phyloP scores from a whole-genome alignment of 2,113 vertebrate species.

The Crotalus viridis region DNA sequence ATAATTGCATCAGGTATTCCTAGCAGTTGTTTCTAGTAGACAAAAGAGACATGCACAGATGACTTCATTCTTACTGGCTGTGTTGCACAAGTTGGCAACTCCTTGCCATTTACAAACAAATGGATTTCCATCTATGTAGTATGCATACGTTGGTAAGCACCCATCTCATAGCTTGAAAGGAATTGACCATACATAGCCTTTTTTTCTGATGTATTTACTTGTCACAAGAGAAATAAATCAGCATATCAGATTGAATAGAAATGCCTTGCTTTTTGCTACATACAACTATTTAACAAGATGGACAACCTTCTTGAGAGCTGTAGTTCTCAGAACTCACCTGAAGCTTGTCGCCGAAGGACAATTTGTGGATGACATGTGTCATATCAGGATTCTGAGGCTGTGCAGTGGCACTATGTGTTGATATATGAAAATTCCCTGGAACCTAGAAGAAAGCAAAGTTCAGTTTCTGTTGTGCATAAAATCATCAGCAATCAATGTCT shows the following conservation, averaged over 20 bases:
- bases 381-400: constrained; percentile 97
- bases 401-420: constrained; percentile 96
- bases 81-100: neutral
- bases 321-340: constrained; percentile 74
- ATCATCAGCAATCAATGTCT: neutral
- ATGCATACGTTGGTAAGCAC: neutral
- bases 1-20: neutral
- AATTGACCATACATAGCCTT: neutral
- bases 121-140: neutral
- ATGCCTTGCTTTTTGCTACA: neutral
- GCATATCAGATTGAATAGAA: neutral
- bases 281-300: neutral
- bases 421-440: constrained; percentile 97
- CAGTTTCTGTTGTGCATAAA: constrained; percentile 11
- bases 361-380: constrained; percentile 94
- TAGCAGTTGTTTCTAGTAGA: neutral
- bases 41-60: neutral
- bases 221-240: neutral
- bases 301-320: constrained; percentile 22
- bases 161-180: neutral
- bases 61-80: neutral
- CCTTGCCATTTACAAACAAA: neutral
- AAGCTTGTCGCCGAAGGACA: constrained; percentile 91
- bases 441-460: constrained; percentile 75
- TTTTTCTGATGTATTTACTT: neutral